These are phyloP conservation scores for Cricetomys ansorgei DNA, from an alignment of 2,113 vertebrate species.

Conservation along the genomic window DNA sequence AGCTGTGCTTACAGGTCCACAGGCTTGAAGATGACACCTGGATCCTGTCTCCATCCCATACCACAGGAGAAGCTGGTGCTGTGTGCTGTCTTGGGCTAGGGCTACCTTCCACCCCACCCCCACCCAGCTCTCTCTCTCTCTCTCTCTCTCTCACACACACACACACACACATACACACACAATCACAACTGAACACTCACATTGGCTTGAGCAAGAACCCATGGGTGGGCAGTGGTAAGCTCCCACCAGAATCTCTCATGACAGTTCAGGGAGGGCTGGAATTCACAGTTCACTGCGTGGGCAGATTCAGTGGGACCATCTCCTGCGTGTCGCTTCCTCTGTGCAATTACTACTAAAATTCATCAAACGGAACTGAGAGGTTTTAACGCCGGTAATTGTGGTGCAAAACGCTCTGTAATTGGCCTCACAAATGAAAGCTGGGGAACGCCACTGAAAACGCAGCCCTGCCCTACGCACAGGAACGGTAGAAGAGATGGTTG, in stretches of 20 bases:
- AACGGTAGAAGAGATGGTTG: conserved; percentile 81
- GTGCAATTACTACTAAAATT: conserved; percentile 91
- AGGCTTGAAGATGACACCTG: not conserved
- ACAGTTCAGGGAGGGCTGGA: conserved; percentile 69
- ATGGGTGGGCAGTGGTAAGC: not conserved
- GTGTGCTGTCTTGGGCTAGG: not conserved
- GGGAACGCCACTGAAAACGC: conserved; percentile 85
- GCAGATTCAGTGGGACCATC: conserved; percentile 87
- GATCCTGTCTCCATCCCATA: not conserved
- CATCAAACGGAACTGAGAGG: conserved; percentile 89
- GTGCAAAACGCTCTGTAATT: conserved; percentile 89
- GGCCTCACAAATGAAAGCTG: conserved; percentile 89
- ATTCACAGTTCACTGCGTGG: conserved; percentile 86
- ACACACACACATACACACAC: too few species aligned
- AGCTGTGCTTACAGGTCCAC: not conserved
- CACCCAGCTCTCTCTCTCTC: too few species aligned
- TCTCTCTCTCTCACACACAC: too few species aligned
- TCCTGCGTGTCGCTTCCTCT: conserved; percentile 87
- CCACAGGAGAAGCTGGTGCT: too few species aligned
- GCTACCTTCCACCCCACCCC: not conserved
- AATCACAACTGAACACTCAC: not conserved
- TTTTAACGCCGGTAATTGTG: conserved; percentile 89
- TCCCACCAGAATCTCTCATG: not conserved
- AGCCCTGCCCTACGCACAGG: conserved; percentile 79
- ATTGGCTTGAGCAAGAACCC: not conserved